Evolutionary conservation across 2,888 invertebrate genomes (phyloP), one percentile per base, ranked within the genome.

Genomic region (Uloborus plumipes): DNA sequence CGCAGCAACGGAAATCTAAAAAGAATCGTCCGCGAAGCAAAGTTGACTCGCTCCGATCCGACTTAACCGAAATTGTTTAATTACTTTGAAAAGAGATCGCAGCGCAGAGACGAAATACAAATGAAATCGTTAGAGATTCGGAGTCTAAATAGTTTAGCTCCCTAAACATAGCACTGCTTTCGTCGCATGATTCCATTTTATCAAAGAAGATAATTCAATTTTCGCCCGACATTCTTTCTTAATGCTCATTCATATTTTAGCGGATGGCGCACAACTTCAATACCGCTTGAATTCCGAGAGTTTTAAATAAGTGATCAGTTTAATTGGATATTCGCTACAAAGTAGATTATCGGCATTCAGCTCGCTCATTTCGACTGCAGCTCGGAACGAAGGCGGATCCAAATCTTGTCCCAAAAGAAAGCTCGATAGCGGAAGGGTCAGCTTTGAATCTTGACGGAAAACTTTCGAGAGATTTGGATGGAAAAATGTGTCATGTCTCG

Each of bases 231-330:
- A 65, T 70, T 69, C 74, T 80, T 80, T 74, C 80, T 74, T 65
- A 74, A 74, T 80, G 74, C 70, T 80, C 74, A 80, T 74, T 70
- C 64, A 80, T 80, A 70, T 70, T 80, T 80, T 70, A 80, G 58
- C 67, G 50, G 64, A 20, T 47, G 16, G 49, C 11, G 39, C 39
- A 39, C 39, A 39, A 39, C 39, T 39, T 39, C 71, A 65, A 70
- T 70, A 69, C 15, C 70, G 64, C 71, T 76, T 62, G 61, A 76
- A 47, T 69, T 81, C 59, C 26, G 65, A 53, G 51, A 47, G 59
- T 39, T 69, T 58, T 74, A 67, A 74, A 69, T 81, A 70, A 70
- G 64, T 69, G 65, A 81, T 66, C 49, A 62, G 65, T 70, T 80
- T 74, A 74, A 81, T 81, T 81, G 64, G 58, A 81, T 81, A 62